Base-by-base conservation (phyloP, 2,888 invertebrate genomes). In the Serrognathus titanus region DNA sequence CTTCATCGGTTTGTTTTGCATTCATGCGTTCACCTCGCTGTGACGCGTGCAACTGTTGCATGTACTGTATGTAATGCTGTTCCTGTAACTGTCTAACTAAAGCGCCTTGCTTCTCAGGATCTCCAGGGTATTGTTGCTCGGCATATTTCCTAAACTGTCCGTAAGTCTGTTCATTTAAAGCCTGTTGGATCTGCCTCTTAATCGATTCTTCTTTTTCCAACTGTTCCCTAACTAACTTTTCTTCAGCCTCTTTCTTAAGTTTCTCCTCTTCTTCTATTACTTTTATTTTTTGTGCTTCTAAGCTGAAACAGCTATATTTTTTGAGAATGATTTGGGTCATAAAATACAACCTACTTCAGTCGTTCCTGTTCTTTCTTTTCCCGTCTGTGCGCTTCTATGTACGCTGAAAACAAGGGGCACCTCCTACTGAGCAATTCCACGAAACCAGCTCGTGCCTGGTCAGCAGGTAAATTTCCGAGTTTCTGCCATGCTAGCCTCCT, bases 21-120 rank as follows among this genome's bases (percentile, higher is more conserved):
- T 10, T 16, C 57, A 70, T 66, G 41, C 70, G 59, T 57, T 70
- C 70, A 54, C 68, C 73, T 60, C 69, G 66, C 59, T 70, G 72
- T 75, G 82, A 73, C 78, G 83, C 70, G 81, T 85, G 75, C 39
- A 97, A 80, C 76, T 98, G 98, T 69, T 97, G 94, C 87, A 99
- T 96, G 76, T 99, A 99, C 73, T 98, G 97, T 74, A 97, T 94
- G 75, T 97, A 99, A 78, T 99, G 99, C 72, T 99, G 97, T 68
- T 97, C 97, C 79, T 99, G 99, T 46, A 99, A 80, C 74, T 98
- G 97, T 54, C 90, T 83, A 56, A 99, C 94, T 24, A 99, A 81
- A 41, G 93, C 85, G 0, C 92, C 95, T 82, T 99, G 99, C 82
- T 97, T 89, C 66, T 91, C 91, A 1, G 88, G 88, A 75, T 90